phyloP scores from a whole-genome alignment of 1,140 invertebrate genomes.

The Brachionus manjavacas region DNA sequence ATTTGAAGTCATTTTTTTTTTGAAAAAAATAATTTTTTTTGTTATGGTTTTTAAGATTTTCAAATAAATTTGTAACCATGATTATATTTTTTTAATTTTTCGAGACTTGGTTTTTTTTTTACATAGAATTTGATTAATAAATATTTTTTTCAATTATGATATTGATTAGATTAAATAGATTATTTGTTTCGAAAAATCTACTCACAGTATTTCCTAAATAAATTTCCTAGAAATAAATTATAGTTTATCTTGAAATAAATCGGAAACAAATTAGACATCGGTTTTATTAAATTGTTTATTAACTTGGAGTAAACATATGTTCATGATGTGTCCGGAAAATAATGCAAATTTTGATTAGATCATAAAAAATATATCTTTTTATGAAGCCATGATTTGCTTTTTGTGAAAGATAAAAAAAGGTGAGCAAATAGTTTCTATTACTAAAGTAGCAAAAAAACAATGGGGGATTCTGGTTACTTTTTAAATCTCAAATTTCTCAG shows the following conservation, averaged over 20 bases:
- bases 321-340: no score
- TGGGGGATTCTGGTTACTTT: no score
- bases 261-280: neutral
- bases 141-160: no score
- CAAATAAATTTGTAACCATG: neutral
- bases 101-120: neutral
- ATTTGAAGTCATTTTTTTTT: neutral
- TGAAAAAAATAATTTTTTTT: neutral
- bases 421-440: neutral
- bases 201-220: neutral
- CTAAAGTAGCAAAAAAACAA: neutral
- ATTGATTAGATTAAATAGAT: no score
- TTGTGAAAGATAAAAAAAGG: no score
- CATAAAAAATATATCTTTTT: no score
- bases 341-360: no score
- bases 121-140: no score
- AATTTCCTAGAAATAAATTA: neutral
- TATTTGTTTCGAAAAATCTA: no score
- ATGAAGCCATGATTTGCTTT: no score
- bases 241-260: neutral
- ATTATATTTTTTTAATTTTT: neutral
- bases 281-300: no score
- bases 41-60: neutral
- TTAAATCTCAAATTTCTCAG: neutral
- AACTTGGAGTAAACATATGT: no score